Evolutionary conservation across 53 echinoderm and acorn worm genomes (phyloP).

Genomic region (Holothuria scabra): DNA sequence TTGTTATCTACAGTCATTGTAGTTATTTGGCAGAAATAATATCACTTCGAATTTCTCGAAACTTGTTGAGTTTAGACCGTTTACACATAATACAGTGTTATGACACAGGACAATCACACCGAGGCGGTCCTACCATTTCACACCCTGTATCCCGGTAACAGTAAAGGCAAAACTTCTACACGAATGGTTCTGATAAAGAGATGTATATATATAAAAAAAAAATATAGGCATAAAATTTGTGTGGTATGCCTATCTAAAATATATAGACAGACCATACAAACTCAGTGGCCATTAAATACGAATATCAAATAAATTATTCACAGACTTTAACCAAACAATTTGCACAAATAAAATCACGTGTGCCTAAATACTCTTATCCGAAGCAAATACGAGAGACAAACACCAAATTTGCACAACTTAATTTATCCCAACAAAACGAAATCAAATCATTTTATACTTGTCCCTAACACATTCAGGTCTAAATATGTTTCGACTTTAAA

Average conservation of each 20-base stretch:
- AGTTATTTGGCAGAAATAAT: constrained; percentile 8
- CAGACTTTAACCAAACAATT: constrained; percentile 58
- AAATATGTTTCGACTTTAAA: no score
- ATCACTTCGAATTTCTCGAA: no score
- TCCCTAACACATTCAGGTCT: no score
- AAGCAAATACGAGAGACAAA: constrained; percentile 23
- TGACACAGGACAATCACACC: no score
- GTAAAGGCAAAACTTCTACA: no score
- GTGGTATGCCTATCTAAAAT: constrained; percentile 68
- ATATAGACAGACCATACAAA: constrained; percentile 66
- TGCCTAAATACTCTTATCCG: constrained; percentile 27
- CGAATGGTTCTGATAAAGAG: background rate
- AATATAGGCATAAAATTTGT: constrained; percentile 8
- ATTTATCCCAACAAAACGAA: constrained; percentile 21
- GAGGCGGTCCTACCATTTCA: no score
- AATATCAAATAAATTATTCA: constrained; percentile 96
- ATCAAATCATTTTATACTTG: background rate
- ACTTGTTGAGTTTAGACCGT: no score
- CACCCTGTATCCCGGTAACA: no score
- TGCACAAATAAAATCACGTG: constrained; percentile 15
- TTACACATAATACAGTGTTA: no score
- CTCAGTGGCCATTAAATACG: constrained; percentile 58
- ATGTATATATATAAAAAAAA: background rate
- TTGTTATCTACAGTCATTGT: background rate
- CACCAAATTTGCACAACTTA: constrained; percentile 34